Conservation (phyloP, 2,888 invertebrate genomes). For the Harpalus rubripes region DNA sequence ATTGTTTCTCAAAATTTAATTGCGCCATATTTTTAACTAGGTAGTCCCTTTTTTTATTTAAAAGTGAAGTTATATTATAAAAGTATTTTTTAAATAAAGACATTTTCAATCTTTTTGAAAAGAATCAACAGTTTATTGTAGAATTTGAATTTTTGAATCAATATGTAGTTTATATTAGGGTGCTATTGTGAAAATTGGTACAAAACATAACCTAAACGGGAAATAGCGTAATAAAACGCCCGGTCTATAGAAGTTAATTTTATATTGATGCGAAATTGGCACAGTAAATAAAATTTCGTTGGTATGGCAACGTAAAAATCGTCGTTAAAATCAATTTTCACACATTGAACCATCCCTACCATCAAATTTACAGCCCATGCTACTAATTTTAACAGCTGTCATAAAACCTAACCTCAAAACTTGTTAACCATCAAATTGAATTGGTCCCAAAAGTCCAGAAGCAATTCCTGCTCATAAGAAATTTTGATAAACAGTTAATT, state of each 20-base stretch:
- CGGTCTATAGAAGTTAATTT: constrained; percentile 18
- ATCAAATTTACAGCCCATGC: constrained; percentile 45
- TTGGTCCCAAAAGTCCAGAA: constrained; percentile 21
- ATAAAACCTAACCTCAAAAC: constrained; percentile 45
- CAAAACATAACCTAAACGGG: neutral
- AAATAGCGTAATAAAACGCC: neutral
- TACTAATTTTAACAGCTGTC: constrained; percentile 44
- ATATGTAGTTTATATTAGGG: neutral
- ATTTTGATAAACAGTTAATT: constrained; percentile 64
- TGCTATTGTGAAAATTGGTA: neutral
- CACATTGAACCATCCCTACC: constrained; percentile 12
- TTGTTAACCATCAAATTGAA: constrained; percentile 29
- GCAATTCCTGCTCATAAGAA: constrained; percentile 32
- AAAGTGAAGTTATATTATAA: no score
- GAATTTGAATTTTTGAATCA: neutral
- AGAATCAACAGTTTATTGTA: neutral
- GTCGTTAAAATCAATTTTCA: constrained; percentile 41
- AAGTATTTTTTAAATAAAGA: no score
- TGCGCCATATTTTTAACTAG: no score
- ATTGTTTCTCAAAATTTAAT: no score
- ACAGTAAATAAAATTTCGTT: constrained; percentile 10
- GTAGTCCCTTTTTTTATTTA: no score
- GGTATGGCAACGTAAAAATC: neutral
- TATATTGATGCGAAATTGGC: constrained; percentile 15
- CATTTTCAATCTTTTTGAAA: no score